Evolutionary conservation across 2,113 vertebrate genomes (phyloP), one percentile per base, ranked within the genome.

Genomic region (Halichoerus grypus): DNA sequence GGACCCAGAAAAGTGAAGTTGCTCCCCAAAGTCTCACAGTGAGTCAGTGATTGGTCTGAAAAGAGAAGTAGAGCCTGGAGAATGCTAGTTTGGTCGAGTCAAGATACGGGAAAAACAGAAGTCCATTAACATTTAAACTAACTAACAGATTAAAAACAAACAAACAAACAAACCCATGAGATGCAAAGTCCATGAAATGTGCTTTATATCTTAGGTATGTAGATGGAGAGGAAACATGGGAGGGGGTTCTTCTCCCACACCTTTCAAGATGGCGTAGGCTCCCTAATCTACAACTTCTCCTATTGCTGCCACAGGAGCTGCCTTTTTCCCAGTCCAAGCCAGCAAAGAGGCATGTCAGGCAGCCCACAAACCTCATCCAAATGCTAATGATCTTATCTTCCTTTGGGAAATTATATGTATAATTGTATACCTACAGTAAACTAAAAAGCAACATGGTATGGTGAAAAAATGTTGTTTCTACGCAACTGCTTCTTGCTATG

Each of bases 401-500:
- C 22, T 67, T 71, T 89, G 82, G 15, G 53, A 92, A 91, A 80
- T 51, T 57, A 71, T 46, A 31, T 77, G 8, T 31, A 77, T 49
- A 49, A 18, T 28, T 77, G 26, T 31, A 18, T 49, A 49, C 15
- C 36, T 16, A 31, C 16, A 85, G 33, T 14, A 11, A 93, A 28
- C 19, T 59, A 85, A 57, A 39, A n/a, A 89, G 67, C 22, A 33
- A 33, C 19, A 0, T 4, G 4, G 4, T 33, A 36, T n/a, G 18
- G 8, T 39, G 39, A 94, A 97, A 85, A 81, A 51, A 91, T n/a
- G 85, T 5, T 84, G 26, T 84, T 95, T 80, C 24, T 51, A 72
- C 21, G n/a, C 9, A 65, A 63, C 2, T 6, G 28, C 26, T 72
- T 83, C 51, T 65, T 63, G 28, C 15, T 71, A 9, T 71, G 18